Base-by-base conservation (phyloP, 2,888 invertebrate genomes). In the Nephrocerus scutellatus region DNA sequence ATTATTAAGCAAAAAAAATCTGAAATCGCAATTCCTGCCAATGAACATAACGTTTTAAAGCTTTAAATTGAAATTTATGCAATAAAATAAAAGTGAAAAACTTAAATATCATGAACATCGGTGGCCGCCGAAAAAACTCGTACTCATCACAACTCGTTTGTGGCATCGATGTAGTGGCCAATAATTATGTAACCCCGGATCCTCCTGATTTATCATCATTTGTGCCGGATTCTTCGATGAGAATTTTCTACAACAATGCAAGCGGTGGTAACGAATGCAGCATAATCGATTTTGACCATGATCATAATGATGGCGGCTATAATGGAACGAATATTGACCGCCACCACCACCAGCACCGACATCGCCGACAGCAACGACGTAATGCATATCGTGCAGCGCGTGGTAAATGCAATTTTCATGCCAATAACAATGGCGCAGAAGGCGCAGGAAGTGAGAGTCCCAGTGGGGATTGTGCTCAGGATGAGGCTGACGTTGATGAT, bases 181-280 rank as follows among this genome's bases (percentile, higher is more conserved):
- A 48, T 34, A 48, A 43, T 40, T 51, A 49, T 41, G 51, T 51
- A 13, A 34, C 44, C 13, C 22, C 43, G 25, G 51, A 51, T 44
- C 24, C 14, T 10, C 28, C 34, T 4, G 41, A 49, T 34, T 49
- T 45, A 34, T 30, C 29, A 9, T 37, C 44, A 29, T 46, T 44
- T 36, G 23, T 15, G 24, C 30, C 39, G 30, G 44, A 44, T 33
- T 36, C 16, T 26, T 42, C 46, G 12, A 28, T 36, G 23, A 41
- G 41, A 9, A 36, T 41, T 26, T 30, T 25, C 30, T 36, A 46
- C 35, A 44, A 47, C 7, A 41, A 46, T 16, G 29, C 5, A 15
- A 29, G n/a, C n/a, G 22, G 10, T 22, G 16, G 30, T 13, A 16
- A 30, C 16, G 23, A 33, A 33, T 18, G 28, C 28, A 23, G 21